These are phyloP conservation scores for Leucophenga maculata DNA, from an alignment of 2,888 invertebrate species.

Conservation along the genomic window DNA sequence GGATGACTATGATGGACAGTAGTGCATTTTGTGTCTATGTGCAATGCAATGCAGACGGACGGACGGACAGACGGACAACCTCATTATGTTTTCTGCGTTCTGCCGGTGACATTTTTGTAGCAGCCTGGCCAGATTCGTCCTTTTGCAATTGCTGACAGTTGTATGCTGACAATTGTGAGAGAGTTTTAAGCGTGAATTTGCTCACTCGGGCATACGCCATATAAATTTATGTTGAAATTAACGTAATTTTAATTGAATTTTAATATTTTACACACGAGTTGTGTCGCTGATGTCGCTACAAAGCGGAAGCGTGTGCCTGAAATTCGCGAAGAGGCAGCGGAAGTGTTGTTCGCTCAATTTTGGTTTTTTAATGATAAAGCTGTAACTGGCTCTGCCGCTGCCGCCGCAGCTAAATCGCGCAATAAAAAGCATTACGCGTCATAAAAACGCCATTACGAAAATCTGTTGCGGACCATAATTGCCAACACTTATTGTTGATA, in stretches of 20 bases:
- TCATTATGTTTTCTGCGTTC: conserved; percentile 23
- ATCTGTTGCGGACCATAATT: conserved; percentile 55
- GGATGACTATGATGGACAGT: conserved; percentile 54
- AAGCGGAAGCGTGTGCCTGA: conserved; percentile 29
- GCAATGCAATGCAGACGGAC: no score
- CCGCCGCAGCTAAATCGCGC: conserved; percentile 56
- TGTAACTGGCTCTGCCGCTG: no score
- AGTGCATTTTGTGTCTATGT: conserved; percentile 57
- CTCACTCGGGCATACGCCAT: neutral
- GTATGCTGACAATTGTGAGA: conserved; percentile 66
- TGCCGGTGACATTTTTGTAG: conserved; percentile 48
- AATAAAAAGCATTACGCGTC: conserved; percentile 29
- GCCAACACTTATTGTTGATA: conserved; percentile 33
- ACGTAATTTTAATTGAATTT: conserved; percentile 69
- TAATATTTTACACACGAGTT: conserved; percentile 66
- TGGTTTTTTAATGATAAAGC: no score
- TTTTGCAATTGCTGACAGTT: conserved; percentile 26
- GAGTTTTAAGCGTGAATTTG: conserved; percentile 18
- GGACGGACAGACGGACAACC: neutral
- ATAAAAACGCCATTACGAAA: conserved; percentile 59
- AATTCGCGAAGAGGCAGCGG: conserved; percentile 40
- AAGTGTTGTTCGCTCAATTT: conserved; percentile 11
- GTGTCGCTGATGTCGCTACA: neutral
- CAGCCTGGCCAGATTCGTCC: conserved; percentile 12
- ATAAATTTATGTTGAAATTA: conserved; percentile 52